Evolutionary conservation across 2,113 vertebrate species (phyloP).

Genomic region (Seriola dumerili): DNA sequence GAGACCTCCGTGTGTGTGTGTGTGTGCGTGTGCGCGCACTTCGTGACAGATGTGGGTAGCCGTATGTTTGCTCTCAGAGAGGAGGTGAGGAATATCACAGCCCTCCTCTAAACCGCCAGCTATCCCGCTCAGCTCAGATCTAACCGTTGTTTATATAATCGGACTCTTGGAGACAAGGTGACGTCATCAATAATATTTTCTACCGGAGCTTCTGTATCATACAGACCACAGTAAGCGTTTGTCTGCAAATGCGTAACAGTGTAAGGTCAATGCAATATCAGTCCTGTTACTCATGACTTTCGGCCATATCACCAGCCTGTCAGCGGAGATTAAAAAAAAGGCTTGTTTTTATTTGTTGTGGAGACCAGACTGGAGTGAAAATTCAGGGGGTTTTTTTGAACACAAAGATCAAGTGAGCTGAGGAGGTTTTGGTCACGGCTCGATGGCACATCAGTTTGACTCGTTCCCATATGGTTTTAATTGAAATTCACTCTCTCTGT

Average conservation of each 20-base stretch:
- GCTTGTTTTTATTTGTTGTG: slow-evolving; percentile 62
- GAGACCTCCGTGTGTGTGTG: slow-evolving; percentile 36
- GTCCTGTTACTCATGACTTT: slow-evolving; percentile 33
- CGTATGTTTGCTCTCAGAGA: slow-evolving; percentile 70
- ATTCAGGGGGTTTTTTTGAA: not conserved
- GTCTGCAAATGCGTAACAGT: slow-evolving; percentile 46
- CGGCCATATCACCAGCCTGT: slow-evolving; percentile 35
- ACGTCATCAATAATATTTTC: slow-evolving; percentile 79
- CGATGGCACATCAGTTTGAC: not conserved
- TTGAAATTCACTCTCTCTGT: not conserved
- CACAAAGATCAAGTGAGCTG: not conserved
- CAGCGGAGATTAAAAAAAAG: slow-evolving; percentile 10
- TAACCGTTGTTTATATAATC: slow-evolving; percentile 71
- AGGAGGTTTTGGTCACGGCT: not conserved
- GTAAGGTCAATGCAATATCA: slow-evolving; percentile 8
- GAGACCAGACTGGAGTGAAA: slow-evolving; percentile 48
- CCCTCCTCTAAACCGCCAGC: slow-evolving; percentile 74
- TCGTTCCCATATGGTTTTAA: not conserved
- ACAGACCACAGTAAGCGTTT: slow-evolving; percentile 48
- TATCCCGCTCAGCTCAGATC: slow-evolving; percentile 68
- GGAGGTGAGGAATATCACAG: slow-evolving; percentile 80
- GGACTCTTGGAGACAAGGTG: slow-evolving; percentile 80
- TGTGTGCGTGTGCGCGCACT: slow-evolving; percentile 48
- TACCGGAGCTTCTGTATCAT: slow-evolving; percentile 40
- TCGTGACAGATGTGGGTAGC: slow-evolving; percentile 65